These are phyloP conservation scores for Tachina fera DNA, from an alignment of 2,888 invertebrate species.

Conservation along the genomic window DNA sequence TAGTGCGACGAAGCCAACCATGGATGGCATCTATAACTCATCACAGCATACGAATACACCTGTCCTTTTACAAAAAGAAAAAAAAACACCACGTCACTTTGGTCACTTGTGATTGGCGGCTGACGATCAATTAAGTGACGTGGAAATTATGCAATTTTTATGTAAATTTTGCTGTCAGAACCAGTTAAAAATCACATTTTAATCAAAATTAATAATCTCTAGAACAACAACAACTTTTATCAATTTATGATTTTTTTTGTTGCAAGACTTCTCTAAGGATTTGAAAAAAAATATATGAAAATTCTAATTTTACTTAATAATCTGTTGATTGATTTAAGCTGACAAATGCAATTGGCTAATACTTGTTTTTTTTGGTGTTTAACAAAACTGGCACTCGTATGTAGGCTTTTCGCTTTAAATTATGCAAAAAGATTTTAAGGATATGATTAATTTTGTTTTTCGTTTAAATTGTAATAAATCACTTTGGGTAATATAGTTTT, in stretches of 20 bases:
- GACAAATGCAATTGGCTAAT: background rate
- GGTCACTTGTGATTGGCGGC: conserved; percentile 64
- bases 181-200: conserved; percentile 60
- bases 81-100: conserved; percentile 47
- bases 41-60: conserved; percentile 34
- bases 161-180: conserved; percentile 63
- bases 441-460: background rate
- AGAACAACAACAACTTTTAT: conserved; percentile 29
- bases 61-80: conserved; percentile 18
- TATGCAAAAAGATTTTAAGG: no score
- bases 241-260: conserved; percentile 28
- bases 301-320: background rate
- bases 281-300: background rate
- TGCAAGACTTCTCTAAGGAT: background rate
- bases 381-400: background rate
- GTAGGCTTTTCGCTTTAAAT: background rate
- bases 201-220: conserved; percentile 49
- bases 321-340: background rate
- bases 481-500: background rate
- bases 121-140: conserved; percentile 67
- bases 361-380: conserved; percentile 1
- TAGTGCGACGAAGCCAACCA: conserved; percentile 1
- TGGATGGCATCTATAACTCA: conserved; percentile 31
- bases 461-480: background rate
- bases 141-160: conserved; percentile 67